phyloP scores from a whole-genome alignment of 2,888 invertebrate genomes.

The Andrena hattorfiana region DNA sequence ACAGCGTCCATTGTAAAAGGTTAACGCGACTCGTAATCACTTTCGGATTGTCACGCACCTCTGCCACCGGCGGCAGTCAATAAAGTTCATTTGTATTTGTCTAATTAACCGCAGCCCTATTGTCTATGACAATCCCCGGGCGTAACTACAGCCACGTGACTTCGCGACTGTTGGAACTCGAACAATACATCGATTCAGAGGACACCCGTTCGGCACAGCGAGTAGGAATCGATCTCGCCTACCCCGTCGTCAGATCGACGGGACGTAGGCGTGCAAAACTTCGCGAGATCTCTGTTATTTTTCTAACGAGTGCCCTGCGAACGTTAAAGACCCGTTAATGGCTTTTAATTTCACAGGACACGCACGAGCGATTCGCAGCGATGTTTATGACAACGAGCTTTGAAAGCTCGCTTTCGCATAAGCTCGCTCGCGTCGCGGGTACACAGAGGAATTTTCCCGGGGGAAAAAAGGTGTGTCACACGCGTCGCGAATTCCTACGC shows the following conservation, averaged over 20 bases:
- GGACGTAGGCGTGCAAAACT: neutral
- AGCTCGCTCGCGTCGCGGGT: constrained; percentile 13
- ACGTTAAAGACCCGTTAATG: neutral
- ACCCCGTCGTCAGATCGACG: neutral
- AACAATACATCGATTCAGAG: constrained; percentile 17
- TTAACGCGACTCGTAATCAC: constrained; percentile 72
- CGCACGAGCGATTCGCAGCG: neutral
- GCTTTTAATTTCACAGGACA: constrained; percentile 22
- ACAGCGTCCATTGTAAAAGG: constrained; percentile 67
- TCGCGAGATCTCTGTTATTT: neutral
- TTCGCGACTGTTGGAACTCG: constrained; percentile 37
- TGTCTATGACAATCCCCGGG: constrained; percentile 49
- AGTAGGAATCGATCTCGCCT: neutral
- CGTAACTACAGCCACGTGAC: constrained; percentile 53
- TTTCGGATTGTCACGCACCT: constrained; percentile 60
- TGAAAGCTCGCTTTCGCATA: constrained; percentile 20
- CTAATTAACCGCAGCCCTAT: constrained; percentile 67
- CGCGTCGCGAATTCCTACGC: neutral
- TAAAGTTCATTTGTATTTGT: constrained; percentile 69
- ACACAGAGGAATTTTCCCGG: constrained; percentile 17
- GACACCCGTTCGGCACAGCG: constrained; percentile 8
- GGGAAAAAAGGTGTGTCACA: constrained; percentile 9
- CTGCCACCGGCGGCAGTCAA: constrained; percentile 45
- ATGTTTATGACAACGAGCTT: constrained; percentile 23
- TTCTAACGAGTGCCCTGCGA: neutral